These are phyloP conservation scores for Macrotus californicus DNA, from an alignment of 2,113 vertebrate genomes.

Conservation along the genomic window DNA sequence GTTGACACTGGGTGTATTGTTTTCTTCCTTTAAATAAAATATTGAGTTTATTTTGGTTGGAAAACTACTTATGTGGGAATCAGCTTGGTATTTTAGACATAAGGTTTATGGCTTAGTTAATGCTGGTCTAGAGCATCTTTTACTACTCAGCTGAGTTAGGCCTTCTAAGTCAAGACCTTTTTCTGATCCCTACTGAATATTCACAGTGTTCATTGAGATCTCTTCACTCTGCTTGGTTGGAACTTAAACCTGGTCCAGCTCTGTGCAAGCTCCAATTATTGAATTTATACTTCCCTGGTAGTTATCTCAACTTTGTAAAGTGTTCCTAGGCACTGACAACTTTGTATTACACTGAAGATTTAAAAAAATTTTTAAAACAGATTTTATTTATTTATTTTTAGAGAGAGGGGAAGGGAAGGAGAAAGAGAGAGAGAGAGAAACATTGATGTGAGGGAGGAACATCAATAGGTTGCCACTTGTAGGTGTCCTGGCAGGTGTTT, in stretches of 20 bases:
- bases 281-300: neutral
- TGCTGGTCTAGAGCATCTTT: neutral
- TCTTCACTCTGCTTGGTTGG: neutral
- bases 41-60: neutral
- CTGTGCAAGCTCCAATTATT: neutral
- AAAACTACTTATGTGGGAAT: neutral
- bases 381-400: no score
- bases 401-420: no score
- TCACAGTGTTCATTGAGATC: neutral
- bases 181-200: neutral
- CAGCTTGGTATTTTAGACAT: neutral
- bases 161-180: neutral
- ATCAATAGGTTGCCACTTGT: no score
- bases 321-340: neutral
- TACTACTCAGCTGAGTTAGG: neutral
- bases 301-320: neutral
- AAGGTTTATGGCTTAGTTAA: neutral
- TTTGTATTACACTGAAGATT: neutral
- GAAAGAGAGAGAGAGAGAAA: no score
- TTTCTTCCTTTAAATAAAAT: neutral
- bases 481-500: no score
- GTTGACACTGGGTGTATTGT: neutral
- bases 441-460: no score
- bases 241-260: neutral
- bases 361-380: neutral